Conservation (phyloP, 2,888 invertebrate genomes). For the Ypsolopha scabrella region DNA sequence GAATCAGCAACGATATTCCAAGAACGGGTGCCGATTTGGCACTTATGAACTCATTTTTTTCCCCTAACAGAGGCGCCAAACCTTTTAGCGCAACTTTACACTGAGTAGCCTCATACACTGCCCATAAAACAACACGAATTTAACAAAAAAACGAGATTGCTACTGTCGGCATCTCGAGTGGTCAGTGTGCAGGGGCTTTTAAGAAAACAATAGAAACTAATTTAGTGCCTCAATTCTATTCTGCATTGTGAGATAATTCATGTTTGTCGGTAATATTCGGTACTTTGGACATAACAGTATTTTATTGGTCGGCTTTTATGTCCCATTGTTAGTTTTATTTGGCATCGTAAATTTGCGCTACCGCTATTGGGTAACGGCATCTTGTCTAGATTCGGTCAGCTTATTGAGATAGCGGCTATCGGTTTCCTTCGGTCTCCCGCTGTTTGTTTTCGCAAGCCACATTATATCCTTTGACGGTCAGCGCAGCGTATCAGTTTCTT, state of each 20-base stretch:
- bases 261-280: background rate
- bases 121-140: slow-evolving; percentile 1
- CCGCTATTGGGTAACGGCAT: slow-evolving; percentile 7
- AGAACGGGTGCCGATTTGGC: slow-evolving; percentile 46
- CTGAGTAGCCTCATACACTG: background rate
- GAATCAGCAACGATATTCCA: slow-evolving; percentile 42
- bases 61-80: slow-evolving; percentile 44
- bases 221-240: slow-evolving; percentile 9
- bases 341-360: background rate
- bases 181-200: slow-evolving; percentile 38
- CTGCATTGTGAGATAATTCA: background rate
- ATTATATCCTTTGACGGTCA: slow-evolving; percentile 36
- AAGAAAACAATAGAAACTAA: slow-evolving; percentile 55
- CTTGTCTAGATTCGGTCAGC: no score
- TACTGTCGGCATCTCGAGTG: slow-evolving; percentile 23
- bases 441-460: slow-evolving; percentile 49
- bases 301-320: background rate
- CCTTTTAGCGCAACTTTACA: slow-evolving; percentile 44
- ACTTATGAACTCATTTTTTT: slow-evolving; percentile 50
- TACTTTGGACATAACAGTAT: background rate
- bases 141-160: slow-evolving; percentile 5
- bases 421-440: slow-evolving; percentile 32
- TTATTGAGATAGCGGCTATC: no score
- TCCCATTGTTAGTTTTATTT: background rate
- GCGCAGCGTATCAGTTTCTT: slow-evolving; percentile 40